Evolutionary conservation across 2,113 vertebrate species (phyloP).

Genomic region (Protobothrops mucrosquamatus): DNA sequence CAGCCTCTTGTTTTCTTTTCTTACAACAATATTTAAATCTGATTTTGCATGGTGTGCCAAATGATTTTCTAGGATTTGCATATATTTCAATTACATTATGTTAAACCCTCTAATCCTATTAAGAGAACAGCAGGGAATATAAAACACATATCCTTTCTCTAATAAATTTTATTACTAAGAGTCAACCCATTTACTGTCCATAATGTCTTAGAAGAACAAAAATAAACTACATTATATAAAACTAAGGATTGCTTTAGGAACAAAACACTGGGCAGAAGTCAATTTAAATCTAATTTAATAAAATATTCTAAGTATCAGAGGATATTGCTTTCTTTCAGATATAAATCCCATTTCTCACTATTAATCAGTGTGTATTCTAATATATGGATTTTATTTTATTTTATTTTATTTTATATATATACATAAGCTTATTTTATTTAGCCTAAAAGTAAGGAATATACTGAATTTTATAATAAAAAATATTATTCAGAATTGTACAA

Average conservation of each 20-base stretch:
- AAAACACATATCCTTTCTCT: slow-evolving; percentile 33
- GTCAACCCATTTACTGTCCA: slow-evolving; percentile 6
- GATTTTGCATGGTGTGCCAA: slow-evolving; percentile 26
- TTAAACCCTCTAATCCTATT: slow-evolving; percentile 48
- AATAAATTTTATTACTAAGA: slow-evolving; percentile 21
- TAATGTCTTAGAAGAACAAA: neutral
- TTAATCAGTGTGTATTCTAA: neutral
- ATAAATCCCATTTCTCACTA: neutral
- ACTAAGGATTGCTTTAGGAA: neutral
- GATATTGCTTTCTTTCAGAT: neutral
- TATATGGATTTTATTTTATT: neutral
- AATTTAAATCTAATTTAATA: neutral
- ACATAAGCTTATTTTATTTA: neutral
- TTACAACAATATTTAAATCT: slow-evolving; percentile 6
- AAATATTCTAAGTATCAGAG: neutral
- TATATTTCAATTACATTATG: slow-evolving; percentile 24
- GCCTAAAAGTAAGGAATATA: neutral
- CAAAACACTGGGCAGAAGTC: neutral
- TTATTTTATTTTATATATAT: neutral
- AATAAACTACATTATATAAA: slow-evolving; percentile 1
- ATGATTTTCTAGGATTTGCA: slow-evolving; percentile 37
- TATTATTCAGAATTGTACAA: neutral
- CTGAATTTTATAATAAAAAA: neutral
- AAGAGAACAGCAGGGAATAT: slow-evolving; percentile 25
- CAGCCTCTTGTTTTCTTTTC: neutral